Conservation (phyloP, 2,797 vertebrate genomes). For the Dryobates pubescens region DNA sequence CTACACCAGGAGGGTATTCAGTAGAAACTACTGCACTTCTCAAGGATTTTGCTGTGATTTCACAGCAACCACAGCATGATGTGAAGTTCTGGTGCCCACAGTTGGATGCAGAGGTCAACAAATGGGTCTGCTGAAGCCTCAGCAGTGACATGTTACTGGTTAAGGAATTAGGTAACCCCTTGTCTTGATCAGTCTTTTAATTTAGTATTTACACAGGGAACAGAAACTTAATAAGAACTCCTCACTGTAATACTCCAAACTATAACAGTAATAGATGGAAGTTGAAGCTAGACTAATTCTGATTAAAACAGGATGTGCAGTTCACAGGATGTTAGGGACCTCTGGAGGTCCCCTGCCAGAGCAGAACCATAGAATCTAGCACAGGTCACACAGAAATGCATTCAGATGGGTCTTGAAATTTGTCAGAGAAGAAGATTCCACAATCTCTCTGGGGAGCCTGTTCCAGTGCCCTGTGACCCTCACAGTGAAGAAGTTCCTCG, state of each 20-base stretch:
- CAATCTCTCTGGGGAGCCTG: too few species aligned
- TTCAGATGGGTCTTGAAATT: too few species aligned
- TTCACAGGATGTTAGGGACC: background rate
- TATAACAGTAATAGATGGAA: background rate
- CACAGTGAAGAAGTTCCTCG: too few species aligned
- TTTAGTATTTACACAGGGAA: background rate
- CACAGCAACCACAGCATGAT: accelerated
- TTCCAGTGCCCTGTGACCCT: too few species aligned
- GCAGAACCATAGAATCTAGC: too few species aligned
- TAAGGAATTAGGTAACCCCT: background rate
- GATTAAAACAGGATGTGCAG: background rate
- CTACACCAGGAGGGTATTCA: background rate
- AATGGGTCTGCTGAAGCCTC: background rate
- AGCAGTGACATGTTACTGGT: background rate
- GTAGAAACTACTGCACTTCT: background rate
- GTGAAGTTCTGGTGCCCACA: background rate
- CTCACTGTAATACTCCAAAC: background rate
- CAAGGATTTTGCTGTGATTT: background rate
- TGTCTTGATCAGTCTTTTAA: background rate
- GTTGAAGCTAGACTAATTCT: background rate
- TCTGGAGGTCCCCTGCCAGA: too few species aligned
- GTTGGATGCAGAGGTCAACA: background rate
- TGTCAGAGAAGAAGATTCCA: too few species aligned
- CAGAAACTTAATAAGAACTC: background rate
- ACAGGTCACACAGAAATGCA: too few species aligned